These are phyloP conservation scores for Acrocephalus kingi DNA, from an alignment of 2,113 vertebrate genomes.

Conservation along the genomic window DNA sequence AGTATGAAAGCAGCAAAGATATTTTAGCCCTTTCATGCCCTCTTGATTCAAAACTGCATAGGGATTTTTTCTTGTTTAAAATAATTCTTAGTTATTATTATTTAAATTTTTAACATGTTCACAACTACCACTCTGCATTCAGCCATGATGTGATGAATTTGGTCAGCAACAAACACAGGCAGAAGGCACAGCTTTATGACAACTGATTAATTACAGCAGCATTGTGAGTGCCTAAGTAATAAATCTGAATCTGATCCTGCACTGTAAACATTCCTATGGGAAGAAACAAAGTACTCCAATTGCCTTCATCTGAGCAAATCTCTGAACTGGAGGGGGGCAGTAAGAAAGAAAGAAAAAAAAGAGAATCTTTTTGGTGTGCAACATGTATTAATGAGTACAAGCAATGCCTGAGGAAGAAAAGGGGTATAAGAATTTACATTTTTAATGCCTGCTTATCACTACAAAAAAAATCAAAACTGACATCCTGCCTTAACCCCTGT, in stretches of 20 bases:
- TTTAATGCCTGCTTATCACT: background rate
- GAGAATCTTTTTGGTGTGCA: background rate
- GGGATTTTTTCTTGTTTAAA: background rate
- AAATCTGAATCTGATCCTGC: slow-evolving; percentile 21
- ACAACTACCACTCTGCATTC: background rate
- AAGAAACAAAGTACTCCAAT: background rate
- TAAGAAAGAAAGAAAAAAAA: background rate
- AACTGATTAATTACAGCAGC: background rate
- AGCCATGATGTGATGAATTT: background rate
- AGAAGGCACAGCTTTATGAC: background rate
- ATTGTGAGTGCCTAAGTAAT: background rate
- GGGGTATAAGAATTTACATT: background rate
- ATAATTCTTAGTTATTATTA: background rate
- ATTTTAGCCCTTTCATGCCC: background rate
- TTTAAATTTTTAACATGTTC: background rate
- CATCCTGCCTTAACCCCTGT: background rate
- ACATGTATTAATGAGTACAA: background rate
- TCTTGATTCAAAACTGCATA: background rate
- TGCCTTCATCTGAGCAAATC: background rate
- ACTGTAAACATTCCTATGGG: background rate
- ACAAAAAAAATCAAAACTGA: background rate
- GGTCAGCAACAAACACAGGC: background rate
- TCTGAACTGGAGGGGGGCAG: background rate
- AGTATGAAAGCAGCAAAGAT: background rate
- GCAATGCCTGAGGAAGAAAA: background rate